phyloP scores from a whole-genome alignment of 2,888 invertebrate species.

The Pyrocoelia pectoralis region DNA sequence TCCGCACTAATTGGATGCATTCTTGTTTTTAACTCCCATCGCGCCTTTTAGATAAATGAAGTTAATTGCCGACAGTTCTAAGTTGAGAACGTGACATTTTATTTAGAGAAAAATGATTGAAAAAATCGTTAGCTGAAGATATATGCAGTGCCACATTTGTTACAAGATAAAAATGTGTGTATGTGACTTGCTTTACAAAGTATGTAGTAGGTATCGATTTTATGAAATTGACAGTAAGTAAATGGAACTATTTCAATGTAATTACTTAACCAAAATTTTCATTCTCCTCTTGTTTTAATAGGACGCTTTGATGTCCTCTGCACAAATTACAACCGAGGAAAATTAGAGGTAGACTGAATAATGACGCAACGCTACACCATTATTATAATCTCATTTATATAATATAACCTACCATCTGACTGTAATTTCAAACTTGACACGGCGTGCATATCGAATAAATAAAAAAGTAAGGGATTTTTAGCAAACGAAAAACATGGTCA shows the following conservation, averaged over 20 bases:
- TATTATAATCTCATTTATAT: neutral
- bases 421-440: neutral
- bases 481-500: no score
- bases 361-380: neutral
- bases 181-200: neutral
- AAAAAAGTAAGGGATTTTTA: neutral
- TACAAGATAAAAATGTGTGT: neutral
- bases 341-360: neutral
- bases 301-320: neutral
- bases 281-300: neutral
- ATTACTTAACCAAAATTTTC: neutral
- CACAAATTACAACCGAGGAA: neutral
- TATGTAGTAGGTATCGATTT: neutral
- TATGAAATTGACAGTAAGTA: neutral
- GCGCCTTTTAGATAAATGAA: no score
- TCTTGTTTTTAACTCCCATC: no score
- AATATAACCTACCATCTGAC: no score
- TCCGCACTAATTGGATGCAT: no score
- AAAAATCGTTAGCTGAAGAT: no score
- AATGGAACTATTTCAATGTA: neutral
- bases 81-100: no score
- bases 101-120: no score
- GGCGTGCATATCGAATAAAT: neutral
- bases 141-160: neutral
- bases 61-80: no score